Evolutionary conservation across 2,797 vertebrate species (phyloP).

Genomic region (Mus spretus): DNA sequence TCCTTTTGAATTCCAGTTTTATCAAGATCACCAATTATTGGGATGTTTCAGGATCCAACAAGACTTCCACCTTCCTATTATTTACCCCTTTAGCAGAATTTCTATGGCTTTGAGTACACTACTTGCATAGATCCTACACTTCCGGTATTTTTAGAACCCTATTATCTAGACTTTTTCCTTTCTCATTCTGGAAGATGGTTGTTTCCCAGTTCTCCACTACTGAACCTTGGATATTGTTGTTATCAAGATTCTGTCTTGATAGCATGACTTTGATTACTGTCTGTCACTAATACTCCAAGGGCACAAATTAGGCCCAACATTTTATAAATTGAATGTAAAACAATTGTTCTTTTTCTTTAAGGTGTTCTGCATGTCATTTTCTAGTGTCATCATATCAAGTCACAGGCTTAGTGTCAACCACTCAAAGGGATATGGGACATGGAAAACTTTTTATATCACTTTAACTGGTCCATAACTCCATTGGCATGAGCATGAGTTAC

Average conservation of each 20-base stretch:
- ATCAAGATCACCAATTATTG: neutral
- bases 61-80: neutral
- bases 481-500: neutral
- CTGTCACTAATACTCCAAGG: neutral
- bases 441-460: neutral
- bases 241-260: neutral
- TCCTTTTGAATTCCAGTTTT: neutral
- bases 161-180: neutral
- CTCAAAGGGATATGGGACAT: neutral
- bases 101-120: neutral
- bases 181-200: neutral
- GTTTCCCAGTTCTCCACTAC: neutral
- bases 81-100: neutral
- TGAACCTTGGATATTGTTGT: neutral
- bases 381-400: neutral
- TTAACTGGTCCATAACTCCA: neutral
- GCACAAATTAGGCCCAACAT: neutral
- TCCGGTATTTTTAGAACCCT: neutral
- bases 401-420: neutral
- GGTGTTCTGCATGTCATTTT: neutral
- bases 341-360: slow-evolving; percentile 20
- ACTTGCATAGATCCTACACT: neutral
- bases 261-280: neutral
- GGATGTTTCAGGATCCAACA: neutral
- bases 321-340: neutral